Percentiles rank a stretch among this genome's conserved stretches.
Evolutionary conservation across 2,113 vertebrate species (phyloP).

Genomic region (Cyphomyrus discorhynchus): DNA sequence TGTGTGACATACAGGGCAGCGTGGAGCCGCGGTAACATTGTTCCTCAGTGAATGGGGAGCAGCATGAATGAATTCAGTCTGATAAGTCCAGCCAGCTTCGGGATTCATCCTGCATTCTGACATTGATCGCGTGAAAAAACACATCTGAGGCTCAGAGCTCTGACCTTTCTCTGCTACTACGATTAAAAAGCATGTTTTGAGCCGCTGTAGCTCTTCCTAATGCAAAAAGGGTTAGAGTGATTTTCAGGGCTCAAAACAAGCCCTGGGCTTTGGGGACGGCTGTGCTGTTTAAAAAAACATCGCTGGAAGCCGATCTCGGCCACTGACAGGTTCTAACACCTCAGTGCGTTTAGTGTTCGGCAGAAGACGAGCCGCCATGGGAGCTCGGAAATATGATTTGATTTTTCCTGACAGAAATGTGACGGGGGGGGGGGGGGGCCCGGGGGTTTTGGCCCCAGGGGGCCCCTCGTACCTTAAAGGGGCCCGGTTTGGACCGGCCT

Average conservation of each 20-base stretch:
- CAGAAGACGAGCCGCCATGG: neutral
- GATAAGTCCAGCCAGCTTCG: neutral
- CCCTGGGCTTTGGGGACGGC: neutral
- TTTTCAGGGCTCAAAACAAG: neutral
- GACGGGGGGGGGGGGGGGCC: neutral
- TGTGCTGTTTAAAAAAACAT: neutral
- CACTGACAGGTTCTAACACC: neutral
- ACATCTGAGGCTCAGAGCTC: neutral
- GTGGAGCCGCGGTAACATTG: neutral
- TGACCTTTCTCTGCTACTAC: neutral
- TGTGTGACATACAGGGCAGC: neutral
- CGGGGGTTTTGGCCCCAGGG: too few relatives aligned
- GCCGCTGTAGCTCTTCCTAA: neutral
- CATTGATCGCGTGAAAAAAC: neutral
- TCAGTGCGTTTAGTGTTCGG: neutral
- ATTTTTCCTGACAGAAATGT: neutral
- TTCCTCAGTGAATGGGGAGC: neutral
- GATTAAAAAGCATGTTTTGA: neutral
- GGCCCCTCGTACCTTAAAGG: too few relatives aligned
- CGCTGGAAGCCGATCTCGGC: neutral
- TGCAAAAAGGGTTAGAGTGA: neutral
- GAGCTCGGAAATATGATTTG: neutral
- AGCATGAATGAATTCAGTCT: neutral
- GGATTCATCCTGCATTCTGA: neutral
- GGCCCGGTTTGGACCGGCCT: too few relatives aligned